Conservation (phyloP, 2,797 vertebrate genomes). For the Cuniculus paca region DNA sequence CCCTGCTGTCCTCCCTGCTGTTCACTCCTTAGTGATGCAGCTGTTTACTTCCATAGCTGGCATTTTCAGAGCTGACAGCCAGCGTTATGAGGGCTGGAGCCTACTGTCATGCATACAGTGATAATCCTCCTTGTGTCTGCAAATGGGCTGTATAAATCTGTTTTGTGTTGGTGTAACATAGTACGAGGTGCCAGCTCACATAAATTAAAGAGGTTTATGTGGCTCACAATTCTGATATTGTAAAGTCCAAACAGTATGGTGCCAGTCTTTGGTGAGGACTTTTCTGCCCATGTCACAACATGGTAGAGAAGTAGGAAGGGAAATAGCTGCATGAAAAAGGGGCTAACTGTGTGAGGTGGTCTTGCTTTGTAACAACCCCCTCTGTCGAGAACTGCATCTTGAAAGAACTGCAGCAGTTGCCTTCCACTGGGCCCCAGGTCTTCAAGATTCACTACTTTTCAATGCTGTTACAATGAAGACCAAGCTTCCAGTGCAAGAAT, state of each 20-base stretch:
- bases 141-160: neutral
- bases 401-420: neutral
- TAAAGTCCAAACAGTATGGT: neutral
- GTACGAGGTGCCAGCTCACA: neutral
- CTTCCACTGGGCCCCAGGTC: neutral
- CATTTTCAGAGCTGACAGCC: neutral
- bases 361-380: neutral
- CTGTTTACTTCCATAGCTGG: neutral
- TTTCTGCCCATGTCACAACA: neutral
- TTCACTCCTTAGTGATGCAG: neutral
- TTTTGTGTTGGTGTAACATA: neutral
- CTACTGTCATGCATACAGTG: too few relatives aligned
- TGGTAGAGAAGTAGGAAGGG: neutral
- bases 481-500: neutral
- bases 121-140: neutral
- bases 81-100: accelerated
- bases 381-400: neutral
- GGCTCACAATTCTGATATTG: neutral
- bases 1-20: neutral
- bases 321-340: neutral
- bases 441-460: neutral
- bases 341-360: too few relatives aligned
- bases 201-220: neutral
- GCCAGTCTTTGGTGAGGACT: neutral
- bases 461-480: neutral